A percentile compares a stretch with the other conserved stretches of the same genome.
These are phyloP conservation scores for Asarcornis scutulata DNA, from an alignment of 2,113 vertebrate genomes.

Conservation along the genomic window DNA sequence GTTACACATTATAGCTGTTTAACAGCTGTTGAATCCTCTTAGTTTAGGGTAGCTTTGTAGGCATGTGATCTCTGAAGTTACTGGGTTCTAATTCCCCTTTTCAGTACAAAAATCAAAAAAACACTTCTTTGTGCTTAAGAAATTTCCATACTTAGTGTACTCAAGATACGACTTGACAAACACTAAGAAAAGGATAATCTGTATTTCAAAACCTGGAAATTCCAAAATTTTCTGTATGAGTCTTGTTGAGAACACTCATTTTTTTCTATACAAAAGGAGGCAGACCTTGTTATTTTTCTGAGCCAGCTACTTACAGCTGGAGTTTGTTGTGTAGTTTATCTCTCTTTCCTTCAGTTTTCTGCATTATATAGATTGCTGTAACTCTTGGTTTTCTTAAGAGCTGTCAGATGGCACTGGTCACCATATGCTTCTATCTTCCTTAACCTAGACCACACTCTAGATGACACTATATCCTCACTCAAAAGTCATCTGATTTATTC, in stretches of 20 bases:
- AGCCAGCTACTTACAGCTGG: neutral
- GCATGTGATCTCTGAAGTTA: neutral
- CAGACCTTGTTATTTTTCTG: neutral
- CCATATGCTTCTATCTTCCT: neutral
- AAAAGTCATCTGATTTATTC: neutral
- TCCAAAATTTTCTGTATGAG: neutral
- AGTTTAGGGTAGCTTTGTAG: neutral
- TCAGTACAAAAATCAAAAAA: neutral
- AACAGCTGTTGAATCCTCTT: neutral
- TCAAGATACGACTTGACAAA: neutral
- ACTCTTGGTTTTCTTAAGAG: neutral
- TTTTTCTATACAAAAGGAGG: neutral
- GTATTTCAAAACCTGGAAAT: neutral
- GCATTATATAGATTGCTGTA: neutral
- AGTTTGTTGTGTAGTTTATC: neutral
- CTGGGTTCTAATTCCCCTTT: neutral
- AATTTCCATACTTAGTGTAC: neutral
- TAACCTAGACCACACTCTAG: neutral
- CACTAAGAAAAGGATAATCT: neutral
- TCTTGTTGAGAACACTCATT: neutral
- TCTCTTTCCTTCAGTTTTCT: neutral
- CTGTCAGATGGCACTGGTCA: neutral
- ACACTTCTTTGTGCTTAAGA: neutral
- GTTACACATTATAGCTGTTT: neutral
- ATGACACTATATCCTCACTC: neutral